Percentiles rank a stretch among this genome's conserved stretches.
These are phyloP conservation scores for Ophiodon elongatus DNA, from an alignment of 2,113 vertebrate species.

Conservation along the genomic window DNA sequence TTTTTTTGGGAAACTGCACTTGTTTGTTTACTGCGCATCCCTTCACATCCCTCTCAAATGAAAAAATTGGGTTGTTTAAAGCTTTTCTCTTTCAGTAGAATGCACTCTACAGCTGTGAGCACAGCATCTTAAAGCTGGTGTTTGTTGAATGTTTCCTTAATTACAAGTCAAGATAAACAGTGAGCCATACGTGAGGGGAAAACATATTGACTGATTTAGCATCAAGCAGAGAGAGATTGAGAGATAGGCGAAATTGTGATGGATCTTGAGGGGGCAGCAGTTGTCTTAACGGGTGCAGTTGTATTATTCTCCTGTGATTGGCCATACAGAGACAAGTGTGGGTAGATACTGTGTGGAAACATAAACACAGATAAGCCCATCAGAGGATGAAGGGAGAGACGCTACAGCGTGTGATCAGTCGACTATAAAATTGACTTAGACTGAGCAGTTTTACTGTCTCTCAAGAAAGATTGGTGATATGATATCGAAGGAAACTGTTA, in stretches of 20 bases:
- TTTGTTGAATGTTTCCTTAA: conserved; percentile 55
- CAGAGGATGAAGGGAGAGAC: conserved; percentile 45
- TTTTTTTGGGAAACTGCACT: conserved; percentile 10
- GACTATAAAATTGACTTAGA: conserved; percentile 76
- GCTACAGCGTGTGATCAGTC: conserved; percentile 61
- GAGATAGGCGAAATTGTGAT: conserved; percentile 40
- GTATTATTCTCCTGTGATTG: conserved; percentile 53
- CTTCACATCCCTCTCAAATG: conserved; percentile 35
- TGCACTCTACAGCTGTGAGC: conserved; percentile 28
- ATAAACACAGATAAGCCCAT: conserved; percentile 72
- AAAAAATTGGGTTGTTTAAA: conserved; percentile 43
- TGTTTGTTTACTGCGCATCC: conserved; percentile 45
- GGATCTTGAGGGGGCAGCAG: conserved; percentile 23
- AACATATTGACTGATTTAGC: conserved; percentile 60
- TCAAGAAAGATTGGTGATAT: conserved; percentile 50
- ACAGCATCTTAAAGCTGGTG: background rate
- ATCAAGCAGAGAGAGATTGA: conserved; percentile 41
- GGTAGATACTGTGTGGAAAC: conserved; percentile 68
- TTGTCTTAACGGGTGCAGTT: conserved; percentile 39
- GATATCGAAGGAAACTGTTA: conserved; percentile 59
- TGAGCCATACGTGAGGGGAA: conserved; percentile 31
- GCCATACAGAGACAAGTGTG: conserved; percentile 51
- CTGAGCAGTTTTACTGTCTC: conserved; percentile 59
- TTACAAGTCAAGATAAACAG: conserved; percentile 48
- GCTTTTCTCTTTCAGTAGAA: conserved; percentile 10